phyloP scores from a whole-genome alignment of 2,888 invertebrate species.

The Entomobrya proxima region DNA sequence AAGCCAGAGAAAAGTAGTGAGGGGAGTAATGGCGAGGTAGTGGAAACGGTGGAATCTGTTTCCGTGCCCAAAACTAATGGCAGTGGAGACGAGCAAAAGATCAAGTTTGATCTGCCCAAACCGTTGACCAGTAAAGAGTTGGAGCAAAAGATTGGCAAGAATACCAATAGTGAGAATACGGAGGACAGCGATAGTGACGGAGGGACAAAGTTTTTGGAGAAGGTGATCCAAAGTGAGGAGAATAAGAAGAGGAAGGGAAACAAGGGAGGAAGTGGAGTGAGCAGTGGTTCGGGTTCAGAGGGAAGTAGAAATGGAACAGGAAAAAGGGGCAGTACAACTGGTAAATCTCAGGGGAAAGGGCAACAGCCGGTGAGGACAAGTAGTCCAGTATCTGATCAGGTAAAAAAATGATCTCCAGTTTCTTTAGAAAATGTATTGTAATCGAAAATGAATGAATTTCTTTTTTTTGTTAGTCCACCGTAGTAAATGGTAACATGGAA shows the following conservation, averaged over 20 bases:
- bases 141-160: constrained; percentile 43
- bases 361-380: constrained; percentile 16
- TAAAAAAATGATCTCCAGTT: neutral
- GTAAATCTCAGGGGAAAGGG: neutral
- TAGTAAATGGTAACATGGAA: neutral
- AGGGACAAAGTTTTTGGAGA: constrained; percentile 52
- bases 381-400: constrained; percentile 35
- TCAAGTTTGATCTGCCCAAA: constrained; percentile 51
- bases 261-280: neutral
- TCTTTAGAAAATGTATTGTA: no score
- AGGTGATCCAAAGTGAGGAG: constrained; percentile 52
- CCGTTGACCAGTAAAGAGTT: constrained; percentile 54
- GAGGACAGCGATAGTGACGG: constrained; percentile 54
- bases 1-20: neutral
- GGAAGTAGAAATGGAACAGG: neutral
- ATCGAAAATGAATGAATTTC: no score
- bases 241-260: constrained; percentile 18
- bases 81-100: neutral
- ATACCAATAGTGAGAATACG: neutral
- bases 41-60: neutral
- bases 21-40: constrained; percentile 12
- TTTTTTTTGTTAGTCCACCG: neutral
- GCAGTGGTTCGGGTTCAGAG: neutral
- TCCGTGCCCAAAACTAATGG: neutral
- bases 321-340: neutral